Conservation (phyloP, 2,888 invertebrate species). For the Bhutanitis thaidina region DNA sequence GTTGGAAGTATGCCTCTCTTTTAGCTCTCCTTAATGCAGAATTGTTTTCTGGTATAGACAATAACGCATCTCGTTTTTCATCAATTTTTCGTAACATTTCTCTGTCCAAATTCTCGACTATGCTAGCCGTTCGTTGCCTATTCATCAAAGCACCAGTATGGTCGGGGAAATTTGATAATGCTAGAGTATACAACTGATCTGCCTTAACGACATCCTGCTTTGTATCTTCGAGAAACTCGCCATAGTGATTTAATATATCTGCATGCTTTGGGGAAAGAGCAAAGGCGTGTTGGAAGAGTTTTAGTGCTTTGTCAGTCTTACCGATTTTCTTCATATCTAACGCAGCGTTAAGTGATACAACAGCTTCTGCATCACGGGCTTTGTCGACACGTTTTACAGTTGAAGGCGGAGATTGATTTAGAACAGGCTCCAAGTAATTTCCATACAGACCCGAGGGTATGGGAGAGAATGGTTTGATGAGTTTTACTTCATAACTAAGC, state of each 20-base stretch:
- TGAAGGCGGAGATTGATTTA: constrained; percentile 39
- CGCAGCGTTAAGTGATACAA: constrained; percentile 91
- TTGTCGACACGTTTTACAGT: constrained; percentile 39
- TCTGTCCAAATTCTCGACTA: constrained; percentile 94
- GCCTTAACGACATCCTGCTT: constrained; percentile 92
- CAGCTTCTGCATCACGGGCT: constrained; percentile 83
- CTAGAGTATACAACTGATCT: constrained; percentile 93
- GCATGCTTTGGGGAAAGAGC: constrained; percentile 95
- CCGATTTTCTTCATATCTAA: constrained; percentile 90
- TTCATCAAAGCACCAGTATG: constrained; percentile 90
- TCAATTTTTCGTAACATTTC: constrained; percentile 89
- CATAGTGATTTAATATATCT: constrained; percentile 94
- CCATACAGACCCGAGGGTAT: constrained; percentile 66
- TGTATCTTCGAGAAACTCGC: constrained; percentile 93
- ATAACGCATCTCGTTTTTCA: constrained; percentile 89
- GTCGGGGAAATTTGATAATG: constrained; percentile 90
- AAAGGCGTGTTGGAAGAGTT: constrained; percentile 93
- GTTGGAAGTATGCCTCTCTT: constrained; percentile 96
- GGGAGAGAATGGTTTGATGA: constrained; percentile 63
- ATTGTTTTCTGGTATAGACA: constrained; percentile 89
- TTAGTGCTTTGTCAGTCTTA: constrained; percentile 91
- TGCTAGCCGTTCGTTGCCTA: constrained; percentile 90
- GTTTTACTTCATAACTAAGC: constrained; percentile 57
- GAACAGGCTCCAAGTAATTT: constrained; percentile 56
- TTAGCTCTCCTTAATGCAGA: constrained; percentile 92